Evolutionary conservation across 2,797 vertebrate species (phyloP).

Genomic region (Lindbergichthys nudifrons): DNA sequence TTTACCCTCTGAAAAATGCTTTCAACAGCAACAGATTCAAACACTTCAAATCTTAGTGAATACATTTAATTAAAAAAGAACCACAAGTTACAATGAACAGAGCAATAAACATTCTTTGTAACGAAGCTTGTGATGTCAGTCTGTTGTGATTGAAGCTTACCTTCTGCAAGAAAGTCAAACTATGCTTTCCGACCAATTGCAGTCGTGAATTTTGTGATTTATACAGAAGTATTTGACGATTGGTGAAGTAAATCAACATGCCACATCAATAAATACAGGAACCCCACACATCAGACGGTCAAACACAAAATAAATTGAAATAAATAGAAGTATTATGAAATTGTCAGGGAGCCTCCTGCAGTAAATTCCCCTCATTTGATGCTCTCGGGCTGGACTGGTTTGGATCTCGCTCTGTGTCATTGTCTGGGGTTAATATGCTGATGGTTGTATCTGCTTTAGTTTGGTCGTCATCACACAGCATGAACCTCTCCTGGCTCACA

Average conservation of each 20-base stretch:
- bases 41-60: background rate
- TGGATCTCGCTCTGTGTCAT: conserved; percentile 11
- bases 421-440: conserved; percentile 43
- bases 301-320: conserved; percentile 11
- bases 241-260: background rate
- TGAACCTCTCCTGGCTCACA: conserved; percentile 48
- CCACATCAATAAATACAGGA: background rate
- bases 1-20: conserved; percentile 13
- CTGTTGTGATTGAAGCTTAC: background rate
- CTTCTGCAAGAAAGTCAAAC: background rate
- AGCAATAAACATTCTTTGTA: conserved; percentile 8
- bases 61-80: conserved; percentile 35
- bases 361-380: conserved; percentile 38
- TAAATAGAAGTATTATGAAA: conserved; percentile 1
- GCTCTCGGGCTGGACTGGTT: conserved; percentile 46
- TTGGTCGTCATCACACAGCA: conserved; percentile 29
- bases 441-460: conserved; percentile 45
- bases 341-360: background rate
- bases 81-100: conserved; percentile 24
- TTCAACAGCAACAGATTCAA: background rate
- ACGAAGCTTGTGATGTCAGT: background rate
- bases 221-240: conserved; percentile 3
- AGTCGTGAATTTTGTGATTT: background rate
- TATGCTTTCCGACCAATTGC: background rate
- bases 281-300: conserved; percentile 6